Conservation (phyloP, 2,797 vertebrate species). For the Ciconia nigra region DNA sequence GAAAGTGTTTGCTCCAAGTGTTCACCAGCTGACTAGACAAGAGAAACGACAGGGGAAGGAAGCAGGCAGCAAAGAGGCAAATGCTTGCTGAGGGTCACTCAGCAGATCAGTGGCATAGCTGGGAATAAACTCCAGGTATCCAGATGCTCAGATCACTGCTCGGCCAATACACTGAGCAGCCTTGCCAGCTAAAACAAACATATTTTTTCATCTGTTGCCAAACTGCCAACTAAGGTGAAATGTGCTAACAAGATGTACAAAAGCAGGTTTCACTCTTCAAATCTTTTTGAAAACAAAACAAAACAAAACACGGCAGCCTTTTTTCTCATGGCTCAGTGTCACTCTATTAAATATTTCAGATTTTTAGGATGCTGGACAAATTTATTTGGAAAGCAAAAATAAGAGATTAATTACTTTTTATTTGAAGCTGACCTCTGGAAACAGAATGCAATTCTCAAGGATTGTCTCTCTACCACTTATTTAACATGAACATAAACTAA, state of each 20-base stretch:
- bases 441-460: neutral
- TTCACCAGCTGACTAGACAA: neutral
- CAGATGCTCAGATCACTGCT: neutral
- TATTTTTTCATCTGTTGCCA: conserved; percentile 26
- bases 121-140: neutral
- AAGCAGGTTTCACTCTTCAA: neutral
- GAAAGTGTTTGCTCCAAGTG: neutral
- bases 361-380: neutral
- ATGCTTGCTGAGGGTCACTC: neutral
- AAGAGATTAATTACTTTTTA: conserved; percentile 45
- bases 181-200: conserved; percentile 18
- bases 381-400: conserved; percentile 26
- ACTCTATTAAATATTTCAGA: neutral
- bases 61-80: neutral
- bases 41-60: neutral
- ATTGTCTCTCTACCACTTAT: neutral
- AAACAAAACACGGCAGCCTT: neutral
- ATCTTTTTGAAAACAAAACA: neutral
- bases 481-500: neutral
- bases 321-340: neutral
- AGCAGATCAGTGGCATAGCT: neutral
- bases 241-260: conserved; percentile 17
- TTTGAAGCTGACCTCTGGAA: conserved; percentile 45
- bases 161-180: neutral
- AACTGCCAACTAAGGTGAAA: conserved; percentile 7